Base-by-base conservation (phyloP, 2,113 vertebrate genomes). In the Mystacornis crossleyi region DNA sequence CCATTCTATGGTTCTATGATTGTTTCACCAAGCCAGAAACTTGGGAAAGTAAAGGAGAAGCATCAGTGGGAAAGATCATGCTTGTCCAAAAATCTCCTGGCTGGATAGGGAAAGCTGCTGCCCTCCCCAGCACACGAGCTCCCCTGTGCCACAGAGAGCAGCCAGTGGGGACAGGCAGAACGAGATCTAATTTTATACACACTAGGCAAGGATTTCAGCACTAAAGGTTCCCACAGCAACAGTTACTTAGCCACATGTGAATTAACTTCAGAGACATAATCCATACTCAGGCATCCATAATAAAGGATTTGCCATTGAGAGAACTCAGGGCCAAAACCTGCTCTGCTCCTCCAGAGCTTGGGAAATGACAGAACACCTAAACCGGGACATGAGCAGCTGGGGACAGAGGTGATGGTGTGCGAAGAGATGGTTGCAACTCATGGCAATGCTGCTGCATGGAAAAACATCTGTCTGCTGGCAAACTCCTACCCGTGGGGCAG, bases 181-280 rank as follows among this genome's bases (percentile, higher is more conserved):
- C 0, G 0, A 95, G 96, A 75, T 93, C 95, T 94, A 93, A 97
- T 95, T 97, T 96, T 96, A 94, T 87, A 92, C 3, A 10, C 4
- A 1, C 67, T 51, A 93, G 86, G 80, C 92, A 94, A 92, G 90
- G 51, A 95, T 96, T 90, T 90, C 82, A 92, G 92, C 70, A 89
- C 48, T 83, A 64, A 90, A 92, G 85, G 96, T 97, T 97, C 96
- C 96, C 96, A 96, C 96, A 96, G 96, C 96, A 97, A 97, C 96
- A 25, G 96, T 93, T 90, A 93, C 95, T 96, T 66, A 96, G 96
- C 93, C 96, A 96, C 96, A 96, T 51, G 88, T 94, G 95, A 96
- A 81, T 84, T 92, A 95, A 96, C 90, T 97, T 97, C 53, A 47
- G 88, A 86, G 80, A 60, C 53, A 64, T 45, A 80, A 95, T 71